Evolutionary conservation across 2,113 vertebrate genomes (phyloP), one percentile per base, ranked within the genome.

Genomic region (Nicator chloris): DNA sequence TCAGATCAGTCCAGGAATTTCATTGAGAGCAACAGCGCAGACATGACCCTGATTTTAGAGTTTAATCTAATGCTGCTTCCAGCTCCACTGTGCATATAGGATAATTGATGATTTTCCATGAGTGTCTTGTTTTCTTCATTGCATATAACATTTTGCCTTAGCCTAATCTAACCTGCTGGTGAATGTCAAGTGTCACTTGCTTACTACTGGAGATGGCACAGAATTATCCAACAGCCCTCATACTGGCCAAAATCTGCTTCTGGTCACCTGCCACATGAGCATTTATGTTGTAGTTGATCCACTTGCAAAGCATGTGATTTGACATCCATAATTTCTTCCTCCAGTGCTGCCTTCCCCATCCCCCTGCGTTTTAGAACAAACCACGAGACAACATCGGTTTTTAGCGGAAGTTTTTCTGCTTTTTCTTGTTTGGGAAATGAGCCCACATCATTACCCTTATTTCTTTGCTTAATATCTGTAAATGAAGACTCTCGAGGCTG

Each of bases 381-480:
- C 2, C 16, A 72, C 27, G 6, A 13, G 33, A 88, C 26, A 88
- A 37, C 7, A 40, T 3, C 0, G 0, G 2, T 1, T 84, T 79
- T 71, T 2, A 1, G 28, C 15, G 45, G 61, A 92, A 59, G 6
- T 4, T 7, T 15, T 24, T 63, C 44, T 69, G 4, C 13, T 57
- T 88, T 86, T 88, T 77, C 33, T 81, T 73, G 5, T 54, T 77
- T 80, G 33, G 39, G 28, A 88, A 83, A 49, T 0, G 0, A 75
- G 22, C 40, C 18, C 3, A 39, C 13, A 26, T 63, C 24, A 53
- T 86, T 53, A 44, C 18, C 5, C 3, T 68, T 8, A 56, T 88
- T 86, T 93, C 24, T 90, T 81, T 15, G 6, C 39, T 78, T 87
- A 87, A 72, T 9, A n/a, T 51, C 26, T 45, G 13, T 37, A 86